Percentiles rank a stretch among this genome's conserved stretches.
These are phyloP conservation scores for Corythaeola cristata DNA, from an alignment of 2,113 vertebrate genomes.

Conservation along the genomic window DNA sequence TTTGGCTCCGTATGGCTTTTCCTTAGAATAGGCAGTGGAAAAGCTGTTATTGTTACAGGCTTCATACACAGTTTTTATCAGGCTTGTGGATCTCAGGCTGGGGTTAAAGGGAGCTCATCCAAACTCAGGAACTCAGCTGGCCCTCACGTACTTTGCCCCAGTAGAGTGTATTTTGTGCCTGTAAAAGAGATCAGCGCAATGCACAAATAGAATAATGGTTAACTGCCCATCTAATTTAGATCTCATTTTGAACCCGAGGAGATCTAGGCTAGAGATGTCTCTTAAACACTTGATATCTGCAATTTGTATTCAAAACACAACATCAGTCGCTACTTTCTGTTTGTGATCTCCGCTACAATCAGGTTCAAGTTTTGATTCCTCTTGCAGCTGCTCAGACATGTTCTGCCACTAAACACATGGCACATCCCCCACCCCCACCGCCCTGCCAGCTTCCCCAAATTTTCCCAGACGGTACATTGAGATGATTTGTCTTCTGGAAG, in stretches of 20 bases:
- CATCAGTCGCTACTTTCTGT: neutral
- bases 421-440: neutral
- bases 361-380: slow-evolving; percentile 1
- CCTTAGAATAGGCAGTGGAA: neutral
- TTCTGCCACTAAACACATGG: neutral
- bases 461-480: neutral
- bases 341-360: neutral
- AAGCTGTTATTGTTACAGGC: neutral
- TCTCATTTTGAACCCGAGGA: neutral
- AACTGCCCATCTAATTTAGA: neutral
- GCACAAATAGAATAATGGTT: neutral
- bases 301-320: neutral
- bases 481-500: neutral
- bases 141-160: neutral
- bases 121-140: neutral
- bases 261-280: neutral
- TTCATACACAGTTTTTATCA: neutral
- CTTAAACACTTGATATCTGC: neutral
- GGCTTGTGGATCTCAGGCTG: neutral
- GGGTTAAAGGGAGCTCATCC: neutral
- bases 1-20: neutral
- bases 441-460: neutral
- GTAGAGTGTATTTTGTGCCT: neutral
- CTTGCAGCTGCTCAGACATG: neutral
- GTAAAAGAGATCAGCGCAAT: neutral